Percentiles rank a stretch among this genome's conserved stretches.
These are phyloP conservation scores for Coendou prehensilis DNA, from an alignment of 2,797 vertebrate genomes.

Conservation along the genomic window DNA sequence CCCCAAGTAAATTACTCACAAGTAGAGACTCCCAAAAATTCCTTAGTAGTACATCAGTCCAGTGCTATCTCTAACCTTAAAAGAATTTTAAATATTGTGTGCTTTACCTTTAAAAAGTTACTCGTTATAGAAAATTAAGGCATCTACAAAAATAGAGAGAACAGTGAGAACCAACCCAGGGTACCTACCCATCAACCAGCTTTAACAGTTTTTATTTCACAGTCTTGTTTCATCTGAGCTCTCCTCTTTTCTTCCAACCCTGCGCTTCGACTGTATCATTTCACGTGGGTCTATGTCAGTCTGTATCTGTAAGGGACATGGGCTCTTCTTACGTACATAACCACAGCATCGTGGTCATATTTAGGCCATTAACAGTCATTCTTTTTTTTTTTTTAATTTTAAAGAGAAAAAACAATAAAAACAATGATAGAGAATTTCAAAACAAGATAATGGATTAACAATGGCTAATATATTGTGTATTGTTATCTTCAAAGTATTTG, in stretches of 20 bases:
- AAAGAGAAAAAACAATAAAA: too few relatives aligned
- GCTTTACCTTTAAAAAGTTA: background rate
- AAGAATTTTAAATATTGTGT: slow-evolving; percentile 17
- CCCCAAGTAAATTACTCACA: background rate
- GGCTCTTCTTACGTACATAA: background rate
- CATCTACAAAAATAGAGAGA: background rate
- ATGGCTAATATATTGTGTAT: too few relatives aligned
- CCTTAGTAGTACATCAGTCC: background rate
- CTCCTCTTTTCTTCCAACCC: background rate
- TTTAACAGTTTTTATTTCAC: background rate
- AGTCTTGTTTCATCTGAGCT: background rate
- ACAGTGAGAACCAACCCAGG: background rate
- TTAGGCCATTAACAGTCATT: background rate
- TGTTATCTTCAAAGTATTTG: too few relatives aligned
- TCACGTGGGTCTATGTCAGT: background rate
- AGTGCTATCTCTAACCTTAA: background rate
- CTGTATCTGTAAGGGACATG: background rate
- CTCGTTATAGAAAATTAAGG: background rate
- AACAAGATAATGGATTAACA: too few relatives aligned
- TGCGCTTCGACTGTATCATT: background rate
- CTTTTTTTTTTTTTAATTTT: background rate
- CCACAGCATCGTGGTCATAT: background rate
- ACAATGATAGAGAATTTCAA: too few relatives aligned
- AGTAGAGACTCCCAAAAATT: background rate
- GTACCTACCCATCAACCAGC: background rate